Conservation (phyloP, 2,888 invertebrate species). For the Polylopha cassiicola region DNA sequence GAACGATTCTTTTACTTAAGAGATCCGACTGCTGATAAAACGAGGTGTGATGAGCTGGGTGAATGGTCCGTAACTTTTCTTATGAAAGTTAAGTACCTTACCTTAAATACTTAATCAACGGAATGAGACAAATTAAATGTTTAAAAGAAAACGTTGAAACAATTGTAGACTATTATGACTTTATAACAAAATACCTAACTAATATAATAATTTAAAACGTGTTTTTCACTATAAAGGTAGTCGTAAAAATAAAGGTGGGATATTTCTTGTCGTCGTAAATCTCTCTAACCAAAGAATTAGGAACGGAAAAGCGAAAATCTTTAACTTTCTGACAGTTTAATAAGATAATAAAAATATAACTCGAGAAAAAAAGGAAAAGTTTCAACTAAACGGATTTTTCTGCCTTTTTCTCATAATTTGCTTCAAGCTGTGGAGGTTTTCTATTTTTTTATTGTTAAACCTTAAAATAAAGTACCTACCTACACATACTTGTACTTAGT, state of each 20-base stretch:
- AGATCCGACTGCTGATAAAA: neutral
- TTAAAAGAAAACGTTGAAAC: too few relatives aligned
- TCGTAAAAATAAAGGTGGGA: conserved; percentile 63
- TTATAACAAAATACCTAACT: too few relatives aligned
- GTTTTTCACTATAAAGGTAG: conserved; percentile 52
- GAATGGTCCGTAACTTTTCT: too few relatives aligned
- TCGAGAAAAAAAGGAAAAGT: conserved; percentile 38
- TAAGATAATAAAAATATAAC: conserved; percentile 73
- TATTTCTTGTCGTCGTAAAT: conserved; percentile 58
- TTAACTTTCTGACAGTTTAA: conserved; percentile 74
- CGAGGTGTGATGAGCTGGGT: too few relatives aligned
- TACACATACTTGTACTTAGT: conserved; percentile 5
- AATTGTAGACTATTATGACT: too few relatives aligned
- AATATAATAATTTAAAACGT: conserved; percentile 10
- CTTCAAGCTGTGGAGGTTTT: conserved; percentile 21
- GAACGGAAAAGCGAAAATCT: conserved; percentile 65
- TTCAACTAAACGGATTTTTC: conserved; percentile 39
- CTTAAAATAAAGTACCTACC: conserved; percentile 12
- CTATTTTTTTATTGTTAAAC: conserved; percentile 21
- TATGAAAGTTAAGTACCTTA: too few relatives aligned
- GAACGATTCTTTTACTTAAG: conserved; percentile 30
- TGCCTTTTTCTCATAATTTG: conserved; percentile 30
- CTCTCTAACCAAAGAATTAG: conserved; percentile 57
- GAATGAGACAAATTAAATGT: too few relatives aligned
- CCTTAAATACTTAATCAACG: too few relatives aligned